Percentiles rank a stretch among this genome's conserved stretches.
Conservation (phyloP, 2,113 vertebrate genomes). For the Leptodactylus fuscus region DNA sequence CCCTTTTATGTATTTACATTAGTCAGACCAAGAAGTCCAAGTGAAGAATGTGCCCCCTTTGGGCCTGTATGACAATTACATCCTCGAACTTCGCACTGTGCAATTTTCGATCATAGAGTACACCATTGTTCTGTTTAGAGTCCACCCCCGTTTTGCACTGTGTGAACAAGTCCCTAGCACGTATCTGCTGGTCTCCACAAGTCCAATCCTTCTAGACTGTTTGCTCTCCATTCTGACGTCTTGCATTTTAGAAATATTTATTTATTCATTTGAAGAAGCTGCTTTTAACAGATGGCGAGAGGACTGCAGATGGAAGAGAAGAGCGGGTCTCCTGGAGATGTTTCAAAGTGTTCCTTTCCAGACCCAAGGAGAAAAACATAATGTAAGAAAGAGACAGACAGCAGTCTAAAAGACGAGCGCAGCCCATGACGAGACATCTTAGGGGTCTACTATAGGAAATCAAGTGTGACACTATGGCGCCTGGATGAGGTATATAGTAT, state of each 20-base stretch:
- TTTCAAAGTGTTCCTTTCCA: conserved; percentile 39
- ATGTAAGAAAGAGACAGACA: conserved; percentile 7
- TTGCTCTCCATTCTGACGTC: neutral
- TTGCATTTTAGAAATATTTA: conserved; percentile 5
- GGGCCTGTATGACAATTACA: too few relatives aligned
- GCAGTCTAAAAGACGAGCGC: neutral
- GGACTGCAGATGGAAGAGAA: conserved; percentile 52
- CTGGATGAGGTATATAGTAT: neutral
- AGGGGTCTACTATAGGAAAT: neutral
- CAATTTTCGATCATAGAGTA: too few relatives aligned
- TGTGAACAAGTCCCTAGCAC: neutral
- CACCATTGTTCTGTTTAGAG: too few relatives aligned
- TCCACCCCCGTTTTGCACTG: neutral
- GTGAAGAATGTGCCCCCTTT: too few relatives aligned
- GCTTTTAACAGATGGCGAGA: conserved; percentile 49
- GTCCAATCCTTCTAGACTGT: neutral
- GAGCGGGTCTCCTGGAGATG: conserved; percentile 53
- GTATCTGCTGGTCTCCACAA: neutral
- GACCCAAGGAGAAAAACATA: conserved; percentile 44
- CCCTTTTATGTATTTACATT: too few relatives aligned
- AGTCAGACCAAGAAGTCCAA: too few relatives aligned
- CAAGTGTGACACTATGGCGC: neutral
- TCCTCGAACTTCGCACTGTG: too few relatives aligned
- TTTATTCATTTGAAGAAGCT: conserved; percentile 31
- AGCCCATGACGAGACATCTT: neutral